Evolutionary conservation across 2,113 vertebrate genomes (phyloP).

Genomic region (Theristicus caerulescens): DNA sequence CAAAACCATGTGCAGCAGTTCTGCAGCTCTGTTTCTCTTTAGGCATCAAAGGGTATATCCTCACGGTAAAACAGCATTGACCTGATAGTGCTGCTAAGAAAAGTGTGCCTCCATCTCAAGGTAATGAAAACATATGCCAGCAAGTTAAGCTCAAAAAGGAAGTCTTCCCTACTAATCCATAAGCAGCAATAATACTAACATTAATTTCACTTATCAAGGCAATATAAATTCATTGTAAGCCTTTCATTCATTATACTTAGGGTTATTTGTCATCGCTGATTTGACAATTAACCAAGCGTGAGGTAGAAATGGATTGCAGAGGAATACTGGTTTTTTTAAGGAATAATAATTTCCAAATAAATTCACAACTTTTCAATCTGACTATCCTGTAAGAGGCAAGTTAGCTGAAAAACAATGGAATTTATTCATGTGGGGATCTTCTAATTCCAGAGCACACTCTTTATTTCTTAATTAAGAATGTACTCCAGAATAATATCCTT

Average conservation of each 20-base stretch:
- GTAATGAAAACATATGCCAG: conserved; percentile 8
- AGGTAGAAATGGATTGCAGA: background rate
- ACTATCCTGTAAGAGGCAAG: background rate
- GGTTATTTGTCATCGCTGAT: background rate
- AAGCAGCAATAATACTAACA: background rate
- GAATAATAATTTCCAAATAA: background rate
- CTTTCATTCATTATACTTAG: background rate
- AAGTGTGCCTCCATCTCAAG: background rate
- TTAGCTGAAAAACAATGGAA: background rate
- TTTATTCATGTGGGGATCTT: background rate
- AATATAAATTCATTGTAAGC: background rate
- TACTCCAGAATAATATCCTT: background rate
- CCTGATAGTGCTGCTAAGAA: background rate
- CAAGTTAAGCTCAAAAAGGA: conserved; percentile 14
- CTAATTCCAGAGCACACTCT: background rate
- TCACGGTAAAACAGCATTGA: background rate
- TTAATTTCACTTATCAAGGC: background rate
- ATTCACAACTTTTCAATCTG: background rate
- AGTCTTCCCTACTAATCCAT: conserved; percentile 14
- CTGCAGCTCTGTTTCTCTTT: conserved; percentile 10
- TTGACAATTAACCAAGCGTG: background rate
- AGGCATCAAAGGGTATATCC: conserved; percentile 21
- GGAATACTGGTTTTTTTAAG: background rate
- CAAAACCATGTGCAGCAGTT: conserved; percentile 1
- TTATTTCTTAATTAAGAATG: background rate